phyloP scores from a whole-genome alignment of 2,888 invertebrate species.

The Colletes collaris region DNA sequence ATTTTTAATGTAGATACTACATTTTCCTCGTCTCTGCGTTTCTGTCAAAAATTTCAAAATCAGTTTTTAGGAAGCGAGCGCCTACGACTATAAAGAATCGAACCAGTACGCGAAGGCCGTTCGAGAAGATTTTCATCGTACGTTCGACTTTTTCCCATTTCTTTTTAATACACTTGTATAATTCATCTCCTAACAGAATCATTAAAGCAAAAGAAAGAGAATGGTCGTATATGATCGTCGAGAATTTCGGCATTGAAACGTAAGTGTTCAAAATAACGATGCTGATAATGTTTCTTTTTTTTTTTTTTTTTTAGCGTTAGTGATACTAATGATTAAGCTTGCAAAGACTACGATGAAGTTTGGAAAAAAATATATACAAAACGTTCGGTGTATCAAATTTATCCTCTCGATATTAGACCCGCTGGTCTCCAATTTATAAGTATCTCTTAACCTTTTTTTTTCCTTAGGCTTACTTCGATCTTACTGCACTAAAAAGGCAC shows the following conservation, averaged over 20 bases:
- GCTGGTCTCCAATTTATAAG: constrained; percentile 69
- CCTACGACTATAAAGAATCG: constrained; percentile 60
- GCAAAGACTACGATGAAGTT: constrained; percentile 49
- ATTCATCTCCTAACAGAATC: constrained; percentile 28
- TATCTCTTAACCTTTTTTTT: constrained; percentile 72
- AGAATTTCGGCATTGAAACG: constrained; percentile 18
- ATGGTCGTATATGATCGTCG: constrained; percentile 7
- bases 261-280: constrained; percentile 37
- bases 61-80: constrained; percentile 64
- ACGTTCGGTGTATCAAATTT: constrained; percentile 56
- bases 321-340: constrained; percentile 49
- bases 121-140: constrained; percentile 62
- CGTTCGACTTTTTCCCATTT: constrained; percentile 37
- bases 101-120: constrained; percentile 66
- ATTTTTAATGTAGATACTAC: constrained; percentile 53
- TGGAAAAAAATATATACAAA: constrained; percentile 58
- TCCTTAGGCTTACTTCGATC: constrained; percentile 81
- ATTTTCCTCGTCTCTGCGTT: constrained; percentile 31
- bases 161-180: not conserved
- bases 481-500: constrained; percentile 83
- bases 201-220: constrained; percentile 17
- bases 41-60: constrained; percentile 53
- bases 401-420: constrained; percentile 68
- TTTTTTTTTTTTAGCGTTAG: constrained; percentile 53
- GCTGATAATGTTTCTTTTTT: constrained; percentile 43